Base-by-base conservation (phyloP, 2,113 vertebrate genomes). In the Vidua chalybeata region DNA sequence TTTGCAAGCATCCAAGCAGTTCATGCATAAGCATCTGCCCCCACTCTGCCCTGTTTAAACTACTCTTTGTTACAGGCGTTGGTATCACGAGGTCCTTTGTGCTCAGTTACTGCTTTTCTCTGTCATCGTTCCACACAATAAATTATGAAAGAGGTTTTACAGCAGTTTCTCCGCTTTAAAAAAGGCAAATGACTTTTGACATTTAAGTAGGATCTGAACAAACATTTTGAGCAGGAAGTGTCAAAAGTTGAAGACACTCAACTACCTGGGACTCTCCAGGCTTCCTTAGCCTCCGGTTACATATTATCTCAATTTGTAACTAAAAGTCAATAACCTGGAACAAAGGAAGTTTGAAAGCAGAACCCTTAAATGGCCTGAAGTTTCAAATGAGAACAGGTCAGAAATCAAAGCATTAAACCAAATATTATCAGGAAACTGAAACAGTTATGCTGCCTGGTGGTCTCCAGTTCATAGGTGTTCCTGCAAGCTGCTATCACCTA, bases 41-140 rank as follows among this genome's bases (percentile, higher is more conserved):
- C 95, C 74, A 20, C 77, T 30, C 14, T 51, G 67, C 62, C 49
- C 59, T 89, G 71, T 83, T 95, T 91, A 87, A 91, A 72, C 81
- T 87, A 58, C 43, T 75, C 89, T 84, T 95, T 96, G 94, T 95
- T 91, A 59, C 51, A 54, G 37, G 35, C 81, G 3, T 77, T 63
- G 71, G 28, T 46, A 43, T 95, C 94, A 96, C 67, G 3, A 93
- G 91, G 89, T 80, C 71, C 63, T 91, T 94, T 90, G 93, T 91
- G 78, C 59, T 89, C 55, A 89, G 48, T 68, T 85, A 64, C 80
- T 77, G 73, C 84, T 84, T 72, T 90, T 55, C 77, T 72, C 87
- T 52, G 39, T 63, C 68, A 66, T 9, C 7, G 51, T 43, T 80
- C 56, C 64, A 80, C 54, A 88, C 37, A 88, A 88, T 66, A 90